phyloP scores from a whole-genome alignment of 2,113 vertebrate species.

The Paramormyrops kingsleyae region DNA sequence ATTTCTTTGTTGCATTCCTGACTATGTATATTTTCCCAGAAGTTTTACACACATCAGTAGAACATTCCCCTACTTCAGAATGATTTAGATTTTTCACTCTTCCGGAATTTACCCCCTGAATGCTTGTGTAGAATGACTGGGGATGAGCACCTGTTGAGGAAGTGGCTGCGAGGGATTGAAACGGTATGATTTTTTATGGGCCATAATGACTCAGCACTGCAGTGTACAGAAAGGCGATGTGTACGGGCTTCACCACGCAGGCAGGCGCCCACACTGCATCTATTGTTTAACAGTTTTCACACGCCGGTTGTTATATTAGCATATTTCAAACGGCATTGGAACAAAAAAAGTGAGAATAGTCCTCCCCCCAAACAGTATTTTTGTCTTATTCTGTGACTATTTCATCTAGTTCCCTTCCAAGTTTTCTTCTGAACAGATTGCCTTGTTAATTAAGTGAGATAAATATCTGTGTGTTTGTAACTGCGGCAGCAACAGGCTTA shows the following conservation, averaged over 20 bases:
- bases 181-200: too few relatives aligned
- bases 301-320: background rate
- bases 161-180: background rate
- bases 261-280: background rate
- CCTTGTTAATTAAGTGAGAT: slow-evolving; percentile 9
- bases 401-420: background rate
- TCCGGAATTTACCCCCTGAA: background rate
- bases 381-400: slow-evolving; percentile 8
- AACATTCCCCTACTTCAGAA: background rate
- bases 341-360: background rate
- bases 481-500: background rate
- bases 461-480: background rate
- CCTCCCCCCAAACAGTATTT: background rate
- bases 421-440: slow-evolving; percentile 10
- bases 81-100: background rate
- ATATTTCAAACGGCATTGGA: slow-evolving; percentile 3
- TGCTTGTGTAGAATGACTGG: background rate
- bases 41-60: background rate
- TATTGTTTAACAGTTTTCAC: slow-evolving; percentile 7
- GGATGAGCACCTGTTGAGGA: background rate
- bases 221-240: background rate
- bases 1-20: background rate
- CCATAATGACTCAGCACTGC: background rate
- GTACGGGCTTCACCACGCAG: background rate
- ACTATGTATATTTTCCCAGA: background rate